Evolutionary conservation across 2,113 vertebrate genomes (phyloP).

Genomic region (Maylandia zebra): DNA sequence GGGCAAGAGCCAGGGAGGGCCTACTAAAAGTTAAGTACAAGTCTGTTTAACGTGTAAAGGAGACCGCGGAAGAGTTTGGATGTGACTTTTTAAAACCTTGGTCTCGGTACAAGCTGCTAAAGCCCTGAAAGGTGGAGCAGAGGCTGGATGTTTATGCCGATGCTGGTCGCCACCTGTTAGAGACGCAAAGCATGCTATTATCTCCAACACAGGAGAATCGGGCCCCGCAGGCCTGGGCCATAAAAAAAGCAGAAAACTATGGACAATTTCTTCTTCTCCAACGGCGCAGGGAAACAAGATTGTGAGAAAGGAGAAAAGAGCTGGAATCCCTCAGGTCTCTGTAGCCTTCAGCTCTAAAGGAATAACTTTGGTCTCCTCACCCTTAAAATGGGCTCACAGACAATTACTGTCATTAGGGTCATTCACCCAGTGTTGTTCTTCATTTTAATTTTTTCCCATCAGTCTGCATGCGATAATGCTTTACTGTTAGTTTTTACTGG

Average conservation of each 20-base stretch:
- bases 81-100: background rate
- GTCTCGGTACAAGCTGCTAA: background rate
- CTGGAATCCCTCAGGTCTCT: slow-evolving; percentile 25
- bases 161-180: slow-evolving; percentile 71
- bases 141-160: slow-evolving; percentile 54
- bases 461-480: background rate
- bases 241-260: slow-evolving; percentile 52
- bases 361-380: slow-evolving; percentile 1
- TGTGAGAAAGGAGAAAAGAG: slow-evolving; percentile 38
- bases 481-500: background rate
- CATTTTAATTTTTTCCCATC: background rate
- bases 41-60: slow-evolving; percentile 21
- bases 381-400: slow-evolving; percentile 47
- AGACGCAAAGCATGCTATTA: slow-evolving; percentile 69
- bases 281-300: background rate
- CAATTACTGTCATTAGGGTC: slow-evolving; percentile 60
- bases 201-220: slow-evolving; percentile 67
- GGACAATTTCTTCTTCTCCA: slow-evolving; percentile 46
- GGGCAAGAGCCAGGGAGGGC: slow-evolving; percentile 16
- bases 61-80: slow-evolving; percentile 35
- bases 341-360: slow-evolving; percentile 47
- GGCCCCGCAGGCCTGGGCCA: slow-evolving; percentile 62
- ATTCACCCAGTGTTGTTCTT: slow-evolving; percentile 30
- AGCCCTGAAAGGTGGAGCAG: slow-evolving; percentile 9
- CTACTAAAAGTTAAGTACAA: slow-evolving; percentile 38